These are phyloP conservation scores for Sebastes jordani DNA, from an alignment of 2,797 vertebrate genomes.

Conservation along the genomic window DNA sequence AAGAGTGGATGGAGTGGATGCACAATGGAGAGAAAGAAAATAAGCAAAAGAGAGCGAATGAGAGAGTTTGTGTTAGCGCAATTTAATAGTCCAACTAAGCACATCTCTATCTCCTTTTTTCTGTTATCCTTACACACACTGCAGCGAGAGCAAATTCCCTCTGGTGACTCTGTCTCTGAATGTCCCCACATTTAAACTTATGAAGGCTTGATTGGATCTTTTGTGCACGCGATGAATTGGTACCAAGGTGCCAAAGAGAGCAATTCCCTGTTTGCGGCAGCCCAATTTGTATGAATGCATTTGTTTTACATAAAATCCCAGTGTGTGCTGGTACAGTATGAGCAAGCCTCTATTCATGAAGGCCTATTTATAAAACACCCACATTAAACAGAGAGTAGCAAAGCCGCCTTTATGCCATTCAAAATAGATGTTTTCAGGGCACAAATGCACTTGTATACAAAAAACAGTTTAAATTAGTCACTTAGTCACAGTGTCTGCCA, in stretches of 20 bases:
- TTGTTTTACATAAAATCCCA: slow-evolving; percentile 50
- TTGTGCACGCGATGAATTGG: slow-evolving; percentile 51
- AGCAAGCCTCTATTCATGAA: slow-evolving; percentile 34
- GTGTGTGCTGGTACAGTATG: slow-evolving; percentile 14
- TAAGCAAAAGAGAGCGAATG: neutral
- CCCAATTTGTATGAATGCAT: slow-evolving; percentile 41
- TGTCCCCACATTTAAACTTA: slow-evolving; percentile 33
- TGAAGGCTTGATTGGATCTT: slow-evolving; percentile 46
- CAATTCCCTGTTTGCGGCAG: slow-evolving; percentile 15
- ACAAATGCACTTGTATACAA: slow-evolving; percentile 13
- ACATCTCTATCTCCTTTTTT: neutral
- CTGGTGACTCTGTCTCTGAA: slow-evolving; percentile 10
- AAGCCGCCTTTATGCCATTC: slow-evolving; percentile 25
- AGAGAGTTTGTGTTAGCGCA: neutral
- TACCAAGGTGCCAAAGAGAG: slow-evolving; percentile 33
- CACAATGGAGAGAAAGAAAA: neutral
- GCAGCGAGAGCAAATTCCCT: slow-evolving; percentile 20
- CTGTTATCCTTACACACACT: neutral
- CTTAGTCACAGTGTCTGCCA: slow-evolving; percentile 20
- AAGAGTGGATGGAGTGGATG: neutral
- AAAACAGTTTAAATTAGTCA: slow-evolving; percentile 29
- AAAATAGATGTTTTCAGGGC: slow-evolving; percentile 25
- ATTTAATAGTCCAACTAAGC: slow-evolving; percentile 4
- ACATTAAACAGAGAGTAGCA: slow-evolving; percentile 26
- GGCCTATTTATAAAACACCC: slow-evolving; percentile 24